Evolutionary conservation across 1,140 invertebrate genomes (phyloP).

Genomic region (Kradibia gibbosae): DNA sequence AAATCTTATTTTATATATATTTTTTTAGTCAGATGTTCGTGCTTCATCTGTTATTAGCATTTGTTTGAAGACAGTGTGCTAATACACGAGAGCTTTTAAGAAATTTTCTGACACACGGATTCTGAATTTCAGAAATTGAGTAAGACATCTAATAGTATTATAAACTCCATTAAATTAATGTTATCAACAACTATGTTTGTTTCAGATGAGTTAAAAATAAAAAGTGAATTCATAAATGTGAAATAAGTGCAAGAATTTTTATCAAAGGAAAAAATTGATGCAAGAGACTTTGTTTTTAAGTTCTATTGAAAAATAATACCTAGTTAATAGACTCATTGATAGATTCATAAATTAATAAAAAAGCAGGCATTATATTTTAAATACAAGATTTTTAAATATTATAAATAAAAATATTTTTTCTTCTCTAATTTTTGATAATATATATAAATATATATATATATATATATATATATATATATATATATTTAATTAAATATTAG

Average conservation of each 20-base stretch:
- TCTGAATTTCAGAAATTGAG: not conserved
- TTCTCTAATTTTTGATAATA: too few relatives aligned
- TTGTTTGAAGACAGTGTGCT: not conserved
- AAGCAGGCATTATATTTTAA: too few relatives aligned
- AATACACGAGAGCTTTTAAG: not conserved
- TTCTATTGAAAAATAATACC: too few relatives aligned
- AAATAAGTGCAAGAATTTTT: not conserved
- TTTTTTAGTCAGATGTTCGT: not conserved
- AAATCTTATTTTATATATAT: slow-evolving; percentile 16
- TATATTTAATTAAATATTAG: too few relatives aligned
- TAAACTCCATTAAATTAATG: not conserved
- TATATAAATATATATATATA: too few relatives aligned
- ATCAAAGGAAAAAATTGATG: not conserved
- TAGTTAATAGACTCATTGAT: too few relatives aligned
- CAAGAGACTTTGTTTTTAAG: too few relatives aligned
- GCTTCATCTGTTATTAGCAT: not conserved
- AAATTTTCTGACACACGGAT: not conserved
- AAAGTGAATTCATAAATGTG: not conserved
- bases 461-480: too few relatives aligned
- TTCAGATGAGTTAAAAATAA: not conserved
- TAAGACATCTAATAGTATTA: not conserved
- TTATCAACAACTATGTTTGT: not conserved
- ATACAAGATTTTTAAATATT: too few relatives aligned
- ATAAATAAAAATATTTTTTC: too few relatives aligned
- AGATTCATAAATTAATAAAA: too few relatives aligned